Percentiles rank a stretch among this genome's conserved stretches.
Evolutionary conservation across 1,140 invertebrate species (phyloP).

Genomic region (Trypoxylus dichotomus): DNA sequence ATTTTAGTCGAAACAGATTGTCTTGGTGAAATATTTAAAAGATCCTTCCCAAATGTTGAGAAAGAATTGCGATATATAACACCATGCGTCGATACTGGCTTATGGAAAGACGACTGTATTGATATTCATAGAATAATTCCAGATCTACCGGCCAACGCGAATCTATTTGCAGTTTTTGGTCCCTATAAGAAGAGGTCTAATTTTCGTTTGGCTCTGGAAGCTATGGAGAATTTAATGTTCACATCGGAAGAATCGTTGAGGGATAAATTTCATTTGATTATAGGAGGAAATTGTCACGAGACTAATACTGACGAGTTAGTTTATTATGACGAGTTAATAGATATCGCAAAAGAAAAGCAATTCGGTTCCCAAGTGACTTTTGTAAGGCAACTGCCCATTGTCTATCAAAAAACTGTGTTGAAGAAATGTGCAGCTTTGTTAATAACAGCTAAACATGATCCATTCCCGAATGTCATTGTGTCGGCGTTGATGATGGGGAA

Average conservation of each 20-base stretch:
- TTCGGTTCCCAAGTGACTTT: conserved; percentile 47
- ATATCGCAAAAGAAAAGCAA: conserved; percentile 38
- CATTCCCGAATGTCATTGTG: conserved; percentile 43
- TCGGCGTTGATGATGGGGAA: conserved; percentile 43
- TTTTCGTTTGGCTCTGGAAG: conserved; percentile 45
- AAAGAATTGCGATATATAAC: conserved; percentile 39
- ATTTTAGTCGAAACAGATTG: conserved; percentile 43
- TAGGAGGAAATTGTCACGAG: conserved; percentile 46
- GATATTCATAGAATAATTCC: conserved; percentile 46
- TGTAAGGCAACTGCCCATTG: conserved; percentile 42
- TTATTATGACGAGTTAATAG: conserved; percentile 45
- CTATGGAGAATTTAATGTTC: conserved; percentile 44
- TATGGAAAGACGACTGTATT: conserved; percentile 43
- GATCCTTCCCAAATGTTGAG: conserved; percentile 40
- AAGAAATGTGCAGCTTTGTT: conserved; percentile 42
- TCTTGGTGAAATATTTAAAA: conserved; percentile 43
- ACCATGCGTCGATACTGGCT: conserved; percentile 44
- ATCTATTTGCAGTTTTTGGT: conserved; percentile 46
- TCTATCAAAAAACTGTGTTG: conserved; percentile 48
- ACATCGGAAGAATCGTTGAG: conserved; percentile 37
- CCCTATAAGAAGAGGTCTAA: conserved; percentile 44
- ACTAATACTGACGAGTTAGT: conserved; percentile 36
- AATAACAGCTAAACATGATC: conserved; percentile 43
- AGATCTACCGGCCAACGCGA: conserved; percentile 42
- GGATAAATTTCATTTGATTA: conserved; percentile 43